Conservation (phyloP, 1,140 invertebrate species). For the Notospermus geniculatus region DNA sequence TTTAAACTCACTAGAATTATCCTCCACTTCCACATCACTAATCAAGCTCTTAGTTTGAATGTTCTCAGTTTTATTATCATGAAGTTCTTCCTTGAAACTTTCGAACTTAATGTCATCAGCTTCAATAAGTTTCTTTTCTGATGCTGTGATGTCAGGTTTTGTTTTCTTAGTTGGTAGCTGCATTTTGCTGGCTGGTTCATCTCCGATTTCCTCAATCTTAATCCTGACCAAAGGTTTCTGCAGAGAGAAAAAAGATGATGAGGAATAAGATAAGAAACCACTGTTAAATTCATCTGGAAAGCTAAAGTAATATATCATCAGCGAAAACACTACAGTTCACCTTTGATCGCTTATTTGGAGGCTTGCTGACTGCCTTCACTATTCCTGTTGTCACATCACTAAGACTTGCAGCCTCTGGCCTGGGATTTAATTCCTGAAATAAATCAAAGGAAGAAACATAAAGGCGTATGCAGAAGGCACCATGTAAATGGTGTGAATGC, state of each 20-base stretch:
- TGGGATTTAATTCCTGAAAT: slow-evolving; percentile 35
- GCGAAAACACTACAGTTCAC: slow-evolving; percentile 21
- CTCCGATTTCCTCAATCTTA: slow-evolving; percentile 48
- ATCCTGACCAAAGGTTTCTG: slow-evolving; percentile 47
- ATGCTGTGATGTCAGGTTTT: slow-evolving; percentile 29
- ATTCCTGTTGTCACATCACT: slow-evolving; percentile 24
- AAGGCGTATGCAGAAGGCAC: slow-evolving; percentile 9
- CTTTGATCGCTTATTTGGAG: slow-evolving; percentile 41
- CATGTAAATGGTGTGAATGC: not conserved
- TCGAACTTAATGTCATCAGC: slow-evolving; percentile 36
- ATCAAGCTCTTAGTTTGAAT: not conserved
- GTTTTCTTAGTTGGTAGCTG: slow-evolving; percentile 25
- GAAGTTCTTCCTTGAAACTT: slow-evolving; percentile 24
- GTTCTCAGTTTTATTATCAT: not conserved
- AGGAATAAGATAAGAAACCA: slow-evolving; percentile 5
- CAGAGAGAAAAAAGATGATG: slow-evolving; percentile 5
- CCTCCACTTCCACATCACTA: not conserved
- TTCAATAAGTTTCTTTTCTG: slow-evolving; percentile 31
- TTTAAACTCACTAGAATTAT: not conserved
- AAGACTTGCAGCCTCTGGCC: slow-evolving; percentile 25
- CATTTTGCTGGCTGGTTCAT: slow-evolving; percentile 29
- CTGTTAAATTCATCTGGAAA: not conserved
- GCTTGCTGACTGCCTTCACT: slow-evolving; percentile 46
- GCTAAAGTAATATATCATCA: not conserved
- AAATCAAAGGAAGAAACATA: slow-evolving; percentile 1